phyloP scores from a whole-genome alignment of 2,888 invertebrate species.

The Sinhomidia bicolor region DNA sequence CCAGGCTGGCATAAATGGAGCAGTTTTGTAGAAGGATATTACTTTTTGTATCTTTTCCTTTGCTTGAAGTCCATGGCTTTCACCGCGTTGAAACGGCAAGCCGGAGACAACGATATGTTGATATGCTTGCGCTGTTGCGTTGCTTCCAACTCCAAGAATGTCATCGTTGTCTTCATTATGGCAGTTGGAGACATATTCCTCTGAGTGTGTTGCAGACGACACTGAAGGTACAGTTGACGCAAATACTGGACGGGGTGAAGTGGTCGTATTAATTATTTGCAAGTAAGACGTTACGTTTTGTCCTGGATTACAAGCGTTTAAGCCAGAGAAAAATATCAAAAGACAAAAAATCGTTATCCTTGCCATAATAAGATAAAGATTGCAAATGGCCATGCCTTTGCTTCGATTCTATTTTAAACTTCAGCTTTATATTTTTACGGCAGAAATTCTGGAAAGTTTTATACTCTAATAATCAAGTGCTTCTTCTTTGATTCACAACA shows the following conservation, averaged over 20 bases:
- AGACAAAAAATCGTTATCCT: not conserved
- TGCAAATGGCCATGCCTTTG: too few relatives aligned
- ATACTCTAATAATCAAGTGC: too few relatives aligned
- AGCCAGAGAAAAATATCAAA: not conserved
- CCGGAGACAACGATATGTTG: conserved; percentile 60
- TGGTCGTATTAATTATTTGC: not conserved
- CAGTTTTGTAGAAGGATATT: conserved; percentile 67
- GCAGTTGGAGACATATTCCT: not conserved
- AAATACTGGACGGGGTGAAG: not conserved
- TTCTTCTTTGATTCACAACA: too few relatives aligned
- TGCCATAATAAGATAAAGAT: too few relatives aligned
- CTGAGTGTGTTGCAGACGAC: not conserved
- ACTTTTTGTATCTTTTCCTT: conserved; percentile 65
- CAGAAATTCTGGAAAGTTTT: too few relatives aligned
- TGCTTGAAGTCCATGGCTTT: conserved; percentile 73
- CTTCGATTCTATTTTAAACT: too few relatives aligned
- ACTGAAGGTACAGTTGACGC: not conserved
- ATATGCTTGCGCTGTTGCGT: not conserved
- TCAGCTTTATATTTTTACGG: too few relatives aligned
- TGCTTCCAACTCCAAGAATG: too few relatives aligned
- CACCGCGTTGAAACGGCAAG: conserved; percentile 70
- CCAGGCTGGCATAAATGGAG: conserved; percentile 65
- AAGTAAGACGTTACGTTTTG: conserved; percentile 11
- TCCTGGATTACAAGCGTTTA: conserved; percentile 39
- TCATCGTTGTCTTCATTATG: not conserved